These are phyloP conservation scores for Etheostoma perlongum DNA, from an alignment of 2,797 vertebrate species.

Conservation along the genomic window DNA sequence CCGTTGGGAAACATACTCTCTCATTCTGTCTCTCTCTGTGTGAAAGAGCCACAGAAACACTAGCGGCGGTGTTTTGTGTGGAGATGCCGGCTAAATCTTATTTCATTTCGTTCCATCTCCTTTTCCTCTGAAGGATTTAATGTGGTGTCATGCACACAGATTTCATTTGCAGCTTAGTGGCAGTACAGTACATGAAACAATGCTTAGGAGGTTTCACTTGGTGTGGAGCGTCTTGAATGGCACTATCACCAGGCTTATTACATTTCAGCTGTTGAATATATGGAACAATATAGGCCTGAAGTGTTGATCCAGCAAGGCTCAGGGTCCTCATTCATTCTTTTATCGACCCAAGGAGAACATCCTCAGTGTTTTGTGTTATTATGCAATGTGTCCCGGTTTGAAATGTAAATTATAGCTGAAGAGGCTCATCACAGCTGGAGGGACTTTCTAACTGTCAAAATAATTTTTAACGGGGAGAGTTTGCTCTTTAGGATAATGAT, in stretches of 20 bases:
- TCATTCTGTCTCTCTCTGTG: conserved; percentile 18
- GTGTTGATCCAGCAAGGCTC: conserved; percentile 2
- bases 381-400: conserved; percentile 29
- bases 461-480: conserved; percentile 20
- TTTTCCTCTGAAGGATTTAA: conserved; percentile 60
- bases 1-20: conserved; percentile 52
- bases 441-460: conserved; percentile 50
- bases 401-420: conserved; percentile 51
- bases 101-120: conserved; percentile 57
- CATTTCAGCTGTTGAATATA: conserved; percentile 42
- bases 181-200: conserved; percentile 40
- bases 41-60: conserved; percentile 34
- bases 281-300: conserved; percentile 17
- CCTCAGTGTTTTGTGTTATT: conserved; percentile 24
- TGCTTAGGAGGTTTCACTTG: conserved; percentile 30
- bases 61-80: conserved; percentile 11
- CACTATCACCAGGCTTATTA: conserved; percentile 18
- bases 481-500: conserved; percentile 31
- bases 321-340: conserved; percentile 17
- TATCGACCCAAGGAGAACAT: conserved; percentile 14
- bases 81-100: conserved; percentile 45
- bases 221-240: conserved; percentile 28
- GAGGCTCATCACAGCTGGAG: conserved; percentile 44
- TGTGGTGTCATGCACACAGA: conserved; percentile 48
- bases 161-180: conserved; percentile 55